phyloP scores from a whole-genome alignment of 2,888 invertebrate species.

The Caenorhabditis virilis region DNA sequence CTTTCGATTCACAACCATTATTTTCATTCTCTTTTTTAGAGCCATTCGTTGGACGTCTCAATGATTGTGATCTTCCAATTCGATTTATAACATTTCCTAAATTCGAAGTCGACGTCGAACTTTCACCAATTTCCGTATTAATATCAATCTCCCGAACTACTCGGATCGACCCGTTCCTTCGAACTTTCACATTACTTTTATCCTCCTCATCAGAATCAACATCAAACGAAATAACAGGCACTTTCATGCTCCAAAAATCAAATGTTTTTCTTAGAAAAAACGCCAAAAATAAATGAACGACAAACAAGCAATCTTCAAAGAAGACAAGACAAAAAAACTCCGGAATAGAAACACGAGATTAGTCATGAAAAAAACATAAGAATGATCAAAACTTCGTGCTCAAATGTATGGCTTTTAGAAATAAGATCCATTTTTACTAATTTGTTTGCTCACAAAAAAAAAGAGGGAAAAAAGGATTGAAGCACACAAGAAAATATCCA shows the following conservation, averaged over 20 bases:
- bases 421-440: too few species aligned
- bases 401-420: too few species aligned
- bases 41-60: slow-evolving; percentile 12
- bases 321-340: too few species aligned
- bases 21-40: not conserved
- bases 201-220: slow-evolving; percentile 20
- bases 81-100: slow-evolving; percentile 20
- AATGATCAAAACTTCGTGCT: too few species aligned
- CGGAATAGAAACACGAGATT: too few species aligned
- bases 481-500: too few species aligned
- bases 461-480: too few species aligned
- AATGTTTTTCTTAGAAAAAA: too few species aligned
- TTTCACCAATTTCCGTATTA: slow-evolving; percentile 6
- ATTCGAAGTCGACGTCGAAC: slow-evolving; percentile 2
- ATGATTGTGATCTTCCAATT: slow-evolving; percentile 33
- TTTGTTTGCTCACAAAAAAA: too few species aligned
- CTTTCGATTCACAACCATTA: slow-evolving; percentile 8
- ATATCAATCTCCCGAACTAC: slow-evolving; percentile 27
- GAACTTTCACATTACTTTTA: not conserved
- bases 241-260: slow-evolving; percentile 33
- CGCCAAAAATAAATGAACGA: too few species aligned
- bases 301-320: too few species aligned
- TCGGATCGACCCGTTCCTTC: slow-evolving; percentile 19
- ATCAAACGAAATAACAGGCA: slow-evolving; percentile 30
- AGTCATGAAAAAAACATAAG: too few species aligned